Evolutionary conservation across 92 coral and sea anemone species (phyloP).

Genomic region (Bergia sp.): DNA sequence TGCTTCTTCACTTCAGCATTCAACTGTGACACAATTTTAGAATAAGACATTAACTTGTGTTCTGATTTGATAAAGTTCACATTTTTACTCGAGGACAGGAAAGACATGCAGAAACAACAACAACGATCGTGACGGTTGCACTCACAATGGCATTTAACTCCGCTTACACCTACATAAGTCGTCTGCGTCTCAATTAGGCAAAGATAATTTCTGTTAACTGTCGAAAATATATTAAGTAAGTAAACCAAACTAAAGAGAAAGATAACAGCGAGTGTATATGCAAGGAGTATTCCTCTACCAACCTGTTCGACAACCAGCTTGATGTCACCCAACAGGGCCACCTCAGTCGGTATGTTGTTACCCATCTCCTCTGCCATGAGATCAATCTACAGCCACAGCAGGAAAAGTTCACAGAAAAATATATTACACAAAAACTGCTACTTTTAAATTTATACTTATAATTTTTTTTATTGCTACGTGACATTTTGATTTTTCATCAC

Average conservation of each 20-base stretch:
- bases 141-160: background rate
- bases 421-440: background rate
- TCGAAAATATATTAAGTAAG: background rate
- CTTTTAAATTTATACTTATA: no score
- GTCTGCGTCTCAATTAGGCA: no score
- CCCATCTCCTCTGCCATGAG: constrained; percentile 89
- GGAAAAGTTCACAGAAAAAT: background rate
- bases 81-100: background rate
- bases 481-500: no score
- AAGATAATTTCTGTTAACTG: background rate
- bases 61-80: background rate
- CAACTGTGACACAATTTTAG: constrained; percentile 15
- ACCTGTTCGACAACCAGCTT: constrained; percentile 86
- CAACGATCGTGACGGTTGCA: background rate
- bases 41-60: background rate
- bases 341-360: constrained; percentile 76
- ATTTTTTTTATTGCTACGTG: no score
- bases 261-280: no score
- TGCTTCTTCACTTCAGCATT: constrained; percentile 35
- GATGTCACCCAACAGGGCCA: constrained; percentile 82
- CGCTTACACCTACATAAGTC: no score
- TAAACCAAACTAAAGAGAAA: background rate
- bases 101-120: background rate
- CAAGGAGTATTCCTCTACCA: background rate
- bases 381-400: constrained; percentile 65